Evolutionary conservation across 2,797 vertebrate genomes (phyloP).

Genomic region (Chromobotia macracanthus): DNA sequence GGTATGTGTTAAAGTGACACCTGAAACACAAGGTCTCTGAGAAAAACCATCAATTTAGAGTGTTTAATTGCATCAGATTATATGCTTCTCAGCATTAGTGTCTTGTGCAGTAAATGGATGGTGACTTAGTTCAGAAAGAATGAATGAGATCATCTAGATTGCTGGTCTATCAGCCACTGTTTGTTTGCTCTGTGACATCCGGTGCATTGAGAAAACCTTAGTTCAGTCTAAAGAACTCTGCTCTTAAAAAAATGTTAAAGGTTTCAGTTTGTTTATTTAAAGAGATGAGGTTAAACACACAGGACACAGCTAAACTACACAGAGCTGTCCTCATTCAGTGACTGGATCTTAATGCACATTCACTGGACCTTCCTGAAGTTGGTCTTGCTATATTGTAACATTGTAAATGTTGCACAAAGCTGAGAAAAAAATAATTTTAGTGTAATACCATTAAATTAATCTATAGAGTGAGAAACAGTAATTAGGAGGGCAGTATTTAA

Average conservation of each 20-base stretch:
- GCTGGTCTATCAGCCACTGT: background rate
- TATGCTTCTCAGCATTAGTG: constrained; percentile 12
- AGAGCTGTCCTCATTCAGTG: too few species aligned
- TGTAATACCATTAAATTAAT: too few species aligned
- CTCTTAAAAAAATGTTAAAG: background rate
- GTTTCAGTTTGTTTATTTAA: background rate
- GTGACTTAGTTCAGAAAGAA: constrained; percentile 6
- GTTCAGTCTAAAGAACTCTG: background rate
- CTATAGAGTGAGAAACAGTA: too few species aligned
- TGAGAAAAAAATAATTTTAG: too few species aligned
- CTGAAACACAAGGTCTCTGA: too few species aligned
- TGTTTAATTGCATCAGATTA: background rate
- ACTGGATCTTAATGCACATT: too few species aligned
- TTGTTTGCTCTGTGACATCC: background rate
- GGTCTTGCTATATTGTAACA: too few species aligned
- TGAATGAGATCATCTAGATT: constrained; percentile 5
- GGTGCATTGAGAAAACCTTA: background rate
- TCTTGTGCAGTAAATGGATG: constrained; percentile 11
- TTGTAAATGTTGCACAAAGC: too few species aligned
- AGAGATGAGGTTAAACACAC: background rate
- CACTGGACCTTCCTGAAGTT: too few species aligned
- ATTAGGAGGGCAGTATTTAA: too few species aligned
- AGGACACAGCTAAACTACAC: too few species aligned
- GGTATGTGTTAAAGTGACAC: too few species aligned
- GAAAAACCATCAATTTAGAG: background rate